These are phyloP conservation scores for Kryptolebias marmoratus DNA, from an alignment of 2,113 vertebrate species.

Conservation along the genomic window DNA sequence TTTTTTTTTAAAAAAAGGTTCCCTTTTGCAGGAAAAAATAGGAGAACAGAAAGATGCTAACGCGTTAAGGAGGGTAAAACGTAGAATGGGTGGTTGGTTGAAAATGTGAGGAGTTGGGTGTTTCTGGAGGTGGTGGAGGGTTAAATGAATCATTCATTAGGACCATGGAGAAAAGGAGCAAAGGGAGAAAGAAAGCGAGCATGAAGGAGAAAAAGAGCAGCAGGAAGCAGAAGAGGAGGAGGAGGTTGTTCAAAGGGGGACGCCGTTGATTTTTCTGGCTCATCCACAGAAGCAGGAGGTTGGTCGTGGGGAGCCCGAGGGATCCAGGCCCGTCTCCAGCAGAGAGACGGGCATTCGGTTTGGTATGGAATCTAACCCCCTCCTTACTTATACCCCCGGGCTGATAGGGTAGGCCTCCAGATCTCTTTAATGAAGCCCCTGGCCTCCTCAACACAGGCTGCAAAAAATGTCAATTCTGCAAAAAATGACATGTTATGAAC, in stretches of 20 bases:
- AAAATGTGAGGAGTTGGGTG: slow-evolving; percentile 60
- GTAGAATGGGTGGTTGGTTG: slow-evolving; percentile 47
- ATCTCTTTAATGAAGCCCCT: slow-evolving; percentile 82
- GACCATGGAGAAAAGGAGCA: slow-evolving; percentile 77
- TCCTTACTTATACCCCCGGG: slow-evolving; percentile 63
- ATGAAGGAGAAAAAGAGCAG: slow-evolving; percentile 63
- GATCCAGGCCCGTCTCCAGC: slow-evolving; percentile 59
- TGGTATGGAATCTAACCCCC: slow-evolving; percentile 41
- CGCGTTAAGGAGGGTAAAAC: slow-evolving; percentile 25
- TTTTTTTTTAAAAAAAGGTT: slow-evolving; percentile 2
- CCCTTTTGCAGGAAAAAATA: slow-evolving; percentile 35
- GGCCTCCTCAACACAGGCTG: slow-evolving; percentile 68
- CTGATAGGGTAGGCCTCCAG: slow-evolving; percentile 78
- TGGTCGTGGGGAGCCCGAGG: slow-evolving; percentile 73
- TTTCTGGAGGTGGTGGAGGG: slow-evolving; percentile 62
- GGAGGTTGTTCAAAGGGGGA: slow-evolving; percentile 81
- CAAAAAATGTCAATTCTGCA: slow-evolving; percentile 39
- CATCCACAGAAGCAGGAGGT: slow-evolving; percentile 80
- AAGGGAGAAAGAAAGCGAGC: slow-evolving; percentile 47
- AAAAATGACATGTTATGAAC: slow-evolving; percentile 33
- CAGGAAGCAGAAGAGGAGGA: slow-evolving; percentile 63
- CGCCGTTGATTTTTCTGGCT: slow-evolving; percentile 78
- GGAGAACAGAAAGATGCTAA: slow-evolving; percentile 51
- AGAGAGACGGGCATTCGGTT: slow-evolving; percentile 43
- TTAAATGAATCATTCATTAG: slow-evolving; percentile 86